A percentile compares a stretch with the other conserved stretches of the same genome.
phyloP scores from a whole-genome alignment of 1,140 invertebrate genomes.

The Brachionus sp. region DNA sequence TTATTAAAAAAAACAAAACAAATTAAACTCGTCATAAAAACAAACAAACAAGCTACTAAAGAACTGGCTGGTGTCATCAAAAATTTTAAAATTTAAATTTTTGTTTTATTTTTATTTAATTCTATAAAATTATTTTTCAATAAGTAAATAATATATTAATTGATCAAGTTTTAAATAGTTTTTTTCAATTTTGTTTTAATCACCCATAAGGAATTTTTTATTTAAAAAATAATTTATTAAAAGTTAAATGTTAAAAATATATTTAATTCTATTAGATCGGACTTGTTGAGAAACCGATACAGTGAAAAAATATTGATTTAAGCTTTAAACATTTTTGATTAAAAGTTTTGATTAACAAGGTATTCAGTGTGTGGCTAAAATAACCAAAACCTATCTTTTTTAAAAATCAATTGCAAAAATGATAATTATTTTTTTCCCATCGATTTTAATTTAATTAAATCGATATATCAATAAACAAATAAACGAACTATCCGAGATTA shows the following conservation, averaged over 20 bases:
- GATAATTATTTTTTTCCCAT: constrained; percentile 1
- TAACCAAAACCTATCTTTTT: background rate
- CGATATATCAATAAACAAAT: constrained; percentile 21
- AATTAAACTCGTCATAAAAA: too few species aligned
- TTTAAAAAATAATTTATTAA: too few species aligned
- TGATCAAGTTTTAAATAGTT: too few species aligned
- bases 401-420: background rate
- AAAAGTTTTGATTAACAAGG: constrained; percentile 3
- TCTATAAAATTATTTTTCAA: too few species aligned
- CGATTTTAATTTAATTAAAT: constrained; percentile 25
- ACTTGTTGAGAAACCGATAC: background rate
- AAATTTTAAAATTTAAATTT: too few species aligned
- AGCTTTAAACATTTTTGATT: background rate
- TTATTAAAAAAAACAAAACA: too few species aligned
- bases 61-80: too few species aligned
- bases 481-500: background rate
- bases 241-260: background rate
- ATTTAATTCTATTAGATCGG: background rate
- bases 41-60: too few species aligned
- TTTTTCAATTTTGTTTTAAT: too few species aligned
- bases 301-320: background rate
- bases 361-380: background rate
- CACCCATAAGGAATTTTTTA: too few species aligned
- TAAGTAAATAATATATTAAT: too few species aligned
- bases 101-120: too few species aligned